A percentile compares a stretch with the other conserved stretches of the same genome.
These are phyloP conservation scores for Eleutherodactylus coqui DNA, from an alignment of 2,797 vertebrate species.

Conservation along the genomic window DNA sequence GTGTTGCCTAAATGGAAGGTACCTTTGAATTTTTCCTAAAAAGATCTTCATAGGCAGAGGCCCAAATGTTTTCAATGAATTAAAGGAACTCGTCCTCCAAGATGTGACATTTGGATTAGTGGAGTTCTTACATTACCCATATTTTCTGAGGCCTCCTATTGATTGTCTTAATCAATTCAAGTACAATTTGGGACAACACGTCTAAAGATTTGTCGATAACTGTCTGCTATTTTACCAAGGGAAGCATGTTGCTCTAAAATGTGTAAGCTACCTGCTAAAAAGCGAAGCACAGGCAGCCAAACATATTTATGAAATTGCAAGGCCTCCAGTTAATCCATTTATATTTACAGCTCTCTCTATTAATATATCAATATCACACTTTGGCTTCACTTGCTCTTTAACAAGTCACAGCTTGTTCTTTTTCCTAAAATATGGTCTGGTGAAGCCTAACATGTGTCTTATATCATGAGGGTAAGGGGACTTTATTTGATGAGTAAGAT, in stretches of 20 bases:
- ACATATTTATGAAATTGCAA: neutral
- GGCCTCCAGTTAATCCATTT: neutral
- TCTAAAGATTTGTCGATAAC: neutral
- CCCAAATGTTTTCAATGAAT: no score
- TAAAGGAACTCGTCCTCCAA: no score
- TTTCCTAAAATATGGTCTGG: conserved; percentile 1
- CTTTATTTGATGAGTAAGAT: neutral
- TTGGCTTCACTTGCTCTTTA: conserved; percentile 6
- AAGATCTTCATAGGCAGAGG: no score
- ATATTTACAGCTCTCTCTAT: conserved; percentile 2
- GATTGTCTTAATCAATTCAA: neutral
- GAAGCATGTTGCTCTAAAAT: neutral
- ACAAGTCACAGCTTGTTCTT: conserved; percentile 25
- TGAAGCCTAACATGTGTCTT: neutral
- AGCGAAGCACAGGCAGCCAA: neutral
- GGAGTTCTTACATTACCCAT: neutral
- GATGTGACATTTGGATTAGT: no score
- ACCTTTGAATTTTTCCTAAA: no score
- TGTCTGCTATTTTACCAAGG: no score
- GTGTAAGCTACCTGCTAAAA: neutral
- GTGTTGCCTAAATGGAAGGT: no score
- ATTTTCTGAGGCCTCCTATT: neutral
- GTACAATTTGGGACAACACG: neutral
- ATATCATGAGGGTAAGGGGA: neutral
- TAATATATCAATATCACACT: conserved; percentile 22